Evolutionary conservation across 2,888 invertebrate species (phyloP).

Genomic region (Archips crataeganus): DNA sequence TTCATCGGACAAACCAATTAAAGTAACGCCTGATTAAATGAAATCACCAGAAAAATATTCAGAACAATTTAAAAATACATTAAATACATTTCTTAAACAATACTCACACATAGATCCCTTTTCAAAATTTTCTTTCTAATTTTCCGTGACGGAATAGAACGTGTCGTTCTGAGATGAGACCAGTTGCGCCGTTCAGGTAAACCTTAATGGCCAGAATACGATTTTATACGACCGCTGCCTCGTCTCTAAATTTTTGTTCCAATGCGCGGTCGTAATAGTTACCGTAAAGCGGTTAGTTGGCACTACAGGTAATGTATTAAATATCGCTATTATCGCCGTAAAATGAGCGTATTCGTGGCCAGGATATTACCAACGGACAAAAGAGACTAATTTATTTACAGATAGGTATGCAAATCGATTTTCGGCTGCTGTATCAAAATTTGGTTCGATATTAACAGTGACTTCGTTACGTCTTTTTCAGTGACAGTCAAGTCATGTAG

Average conservation of each 20-base stretch:
- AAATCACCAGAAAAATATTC: neutral
- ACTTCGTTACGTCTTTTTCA: neutral
- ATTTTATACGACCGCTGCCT: neutral
- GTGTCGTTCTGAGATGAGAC: constrained; percentile 11
- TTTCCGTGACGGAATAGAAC: constrained; percentile 15
- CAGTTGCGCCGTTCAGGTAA: constrained; percentile 46
- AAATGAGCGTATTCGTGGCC: neutral
- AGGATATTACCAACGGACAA: neutral
- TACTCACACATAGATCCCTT: neutral
- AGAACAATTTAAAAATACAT: neutral
- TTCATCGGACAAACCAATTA: too few relatives aligned
- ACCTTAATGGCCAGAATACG: constrained; percentile 44
- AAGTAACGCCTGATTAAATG: neutral
- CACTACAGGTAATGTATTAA: too few relatives aligned
- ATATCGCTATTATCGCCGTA: too few relatives aligned
- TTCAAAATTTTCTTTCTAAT: constrained; percentile 7
- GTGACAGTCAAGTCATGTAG: too few relatives aligned
- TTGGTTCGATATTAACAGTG: neutral
- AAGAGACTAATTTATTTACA: constrained; percentile 9
- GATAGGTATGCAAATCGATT: neutral
- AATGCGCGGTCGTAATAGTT: too few relatives aligned
- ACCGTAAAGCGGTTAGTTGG: too few relatives aligned
- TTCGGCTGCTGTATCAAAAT: neutral
- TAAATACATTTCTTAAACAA: neutral
- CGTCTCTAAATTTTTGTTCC: too few relatives aligned